phyloP scores from a whole-genome alignment of 2,113 vertebrate species.

The Clinocottus analis region DNA sequence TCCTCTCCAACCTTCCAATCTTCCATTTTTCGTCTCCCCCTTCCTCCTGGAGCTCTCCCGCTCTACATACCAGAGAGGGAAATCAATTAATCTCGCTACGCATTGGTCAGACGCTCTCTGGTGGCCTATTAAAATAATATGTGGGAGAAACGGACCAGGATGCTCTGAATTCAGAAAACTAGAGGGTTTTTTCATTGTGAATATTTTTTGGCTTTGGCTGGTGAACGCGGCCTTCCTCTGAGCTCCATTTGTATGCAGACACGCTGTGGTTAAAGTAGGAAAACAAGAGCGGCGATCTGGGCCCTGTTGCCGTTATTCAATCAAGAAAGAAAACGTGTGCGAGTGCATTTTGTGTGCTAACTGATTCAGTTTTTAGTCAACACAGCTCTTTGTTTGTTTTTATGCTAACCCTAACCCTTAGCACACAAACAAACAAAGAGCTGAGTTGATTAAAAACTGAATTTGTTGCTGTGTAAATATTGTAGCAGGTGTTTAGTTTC shows the following conservation, averaged over 20 bases:
- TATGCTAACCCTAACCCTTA: too few relatives aligned
- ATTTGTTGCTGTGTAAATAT: neutral
- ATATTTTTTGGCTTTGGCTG: constrained; percentile 21
- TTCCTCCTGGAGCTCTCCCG: constrained; percentile 21
- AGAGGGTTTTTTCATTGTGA: constrained; percentile 33
- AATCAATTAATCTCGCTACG: constrained; percentile 58
- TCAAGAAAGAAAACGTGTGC: neutral
- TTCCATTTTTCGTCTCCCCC: constrained; percentile 35
- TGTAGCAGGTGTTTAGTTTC: neutral
- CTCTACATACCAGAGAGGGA: constrained; percentile 54
- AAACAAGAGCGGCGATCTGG: constrained; percentile 6
- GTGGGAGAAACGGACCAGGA: constrained; percentile 13
- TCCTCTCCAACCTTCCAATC: constrained; percentile 49
- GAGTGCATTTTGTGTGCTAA: neutral
- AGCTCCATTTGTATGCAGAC: constrained; percentile 26
- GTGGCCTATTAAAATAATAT: constrained; percentile 48
- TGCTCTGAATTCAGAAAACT: constrained; percentile 20
- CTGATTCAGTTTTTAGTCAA: neutral
- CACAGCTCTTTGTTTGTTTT: too few relatives aligned
- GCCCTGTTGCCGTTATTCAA: neutral
- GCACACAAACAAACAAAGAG: too few relatives aligned
- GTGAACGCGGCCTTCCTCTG: constrained; percentile 6
- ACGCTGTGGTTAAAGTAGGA: constrained; percentile 1
- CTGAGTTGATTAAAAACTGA: too few relatives aligned
- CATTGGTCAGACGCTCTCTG: constrained; percentile 37